phyloP scores from a whole-genome alignment of 2,113 vertebrate genomes.

The Toxotes jaculatrix region DNA sequence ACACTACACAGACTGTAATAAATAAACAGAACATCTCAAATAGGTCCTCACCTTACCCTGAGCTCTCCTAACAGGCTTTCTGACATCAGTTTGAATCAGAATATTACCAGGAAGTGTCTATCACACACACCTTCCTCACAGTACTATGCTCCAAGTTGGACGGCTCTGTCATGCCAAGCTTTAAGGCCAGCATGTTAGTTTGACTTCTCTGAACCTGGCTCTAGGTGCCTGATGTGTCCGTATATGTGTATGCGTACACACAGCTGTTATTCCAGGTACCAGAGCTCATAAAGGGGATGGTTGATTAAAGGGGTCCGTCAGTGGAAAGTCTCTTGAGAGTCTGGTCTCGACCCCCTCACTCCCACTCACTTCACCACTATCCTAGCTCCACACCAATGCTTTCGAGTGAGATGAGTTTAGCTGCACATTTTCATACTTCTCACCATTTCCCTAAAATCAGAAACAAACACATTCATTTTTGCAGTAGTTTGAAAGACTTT shows the following conservation, averaged over 20 bases:
- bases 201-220: conserved; percentile 54
- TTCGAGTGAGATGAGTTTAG: conserved; percentile 94
- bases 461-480: conserved; percentile 29
- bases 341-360: conserved; percentile 22
- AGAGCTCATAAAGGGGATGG: conserved; percentile 54
- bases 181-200: conserved; percentile 69
- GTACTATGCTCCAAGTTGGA: conserved; percentile 40
- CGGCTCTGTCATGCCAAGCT: conserved; percentile 55
- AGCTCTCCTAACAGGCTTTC: conserved; percentile 67
- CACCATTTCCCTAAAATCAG: conserved; percentile 90
- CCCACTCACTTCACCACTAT: not conserved
- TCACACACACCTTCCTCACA: conserved; percentile 43
- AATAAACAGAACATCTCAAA: conserved; percentile 47
- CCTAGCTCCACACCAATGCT: conserved; percentile 87
- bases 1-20: conserved; percentile 43
- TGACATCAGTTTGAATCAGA: conserved; percentile 57
- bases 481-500: not conserved
- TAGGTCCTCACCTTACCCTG: conserved; percentile 75
- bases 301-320: conserved; percentile 54
- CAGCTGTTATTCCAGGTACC: conserved; percentile 51
- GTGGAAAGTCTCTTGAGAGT: conserved; percentile 51
- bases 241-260: conserved; percentile 36
- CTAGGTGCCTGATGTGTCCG: conserved; percentile 28
- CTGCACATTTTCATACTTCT: conserved; percentile 94
- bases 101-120: conserved; percentile 36